phyloP scores from a whole-genome alignment of 1,140 invertebrate genomes.

The Pararge aegeria region DNA sequence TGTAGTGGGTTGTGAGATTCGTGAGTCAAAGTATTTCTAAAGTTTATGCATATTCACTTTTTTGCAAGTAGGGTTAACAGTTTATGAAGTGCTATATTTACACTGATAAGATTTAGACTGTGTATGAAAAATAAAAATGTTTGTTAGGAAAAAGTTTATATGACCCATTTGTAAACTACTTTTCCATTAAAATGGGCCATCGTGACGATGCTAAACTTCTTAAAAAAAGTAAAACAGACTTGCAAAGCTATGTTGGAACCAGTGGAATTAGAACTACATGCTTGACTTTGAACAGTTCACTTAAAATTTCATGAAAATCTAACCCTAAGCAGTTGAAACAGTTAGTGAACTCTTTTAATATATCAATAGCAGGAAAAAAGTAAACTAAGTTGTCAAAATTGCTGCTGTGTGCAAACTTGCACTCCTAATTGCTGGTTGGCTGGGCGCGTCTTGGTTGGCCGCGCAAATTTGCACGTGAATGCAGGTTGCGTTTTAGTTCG shows the following conservation, averaged over 20 bases:
- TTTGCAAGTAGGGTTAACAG: slow-evolving; percentile 9
- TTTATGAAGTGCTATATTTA: slow-evolving; percentile 27
- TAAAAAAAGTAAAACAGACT: not conserved
- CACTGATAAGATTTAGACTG: not conserved
- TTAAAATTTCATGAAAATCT: no score
- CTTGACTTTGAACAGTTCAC: no score
- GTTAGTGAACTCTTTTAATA: no score
- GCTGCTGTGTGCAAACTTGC: no score
- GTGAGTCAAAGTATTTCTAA: slow-evolving; percentile 24
- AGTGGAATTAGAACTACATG: no score
- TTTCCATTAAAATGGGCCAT: not conserved
- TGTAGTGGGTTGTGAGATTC: slow-evolving; percentile 69
- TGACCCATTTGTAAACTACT: slow-evolving; percentile 21
- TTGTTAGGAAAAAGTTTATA: slow-evolving; percentile 28
- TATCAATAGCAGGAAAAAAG: no score
- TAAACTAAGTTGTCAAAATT: no score
- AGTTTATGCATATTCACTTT: slow-evolving; percentile 27
- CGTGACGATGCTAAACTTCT: not conserved
- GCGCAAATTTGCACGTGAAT: no score
- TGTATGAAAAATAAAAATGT: slow-evolving; percentile 14
- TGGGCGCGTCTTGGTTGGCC: no score
- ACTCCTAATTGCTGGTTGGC: no score
- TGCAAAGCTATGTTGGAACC: not conserved
- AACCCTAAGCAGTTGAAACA: no score
- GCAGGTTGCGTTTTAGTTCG: no score